A percentile compares a stretch with the other conserved stretches of the same genome.
These are phyloP conservation scores for Drosophila flavopinicola DNA, from an alignment of 2,888 invertebrate genomes.

Conservation along the genomic window DNA sequence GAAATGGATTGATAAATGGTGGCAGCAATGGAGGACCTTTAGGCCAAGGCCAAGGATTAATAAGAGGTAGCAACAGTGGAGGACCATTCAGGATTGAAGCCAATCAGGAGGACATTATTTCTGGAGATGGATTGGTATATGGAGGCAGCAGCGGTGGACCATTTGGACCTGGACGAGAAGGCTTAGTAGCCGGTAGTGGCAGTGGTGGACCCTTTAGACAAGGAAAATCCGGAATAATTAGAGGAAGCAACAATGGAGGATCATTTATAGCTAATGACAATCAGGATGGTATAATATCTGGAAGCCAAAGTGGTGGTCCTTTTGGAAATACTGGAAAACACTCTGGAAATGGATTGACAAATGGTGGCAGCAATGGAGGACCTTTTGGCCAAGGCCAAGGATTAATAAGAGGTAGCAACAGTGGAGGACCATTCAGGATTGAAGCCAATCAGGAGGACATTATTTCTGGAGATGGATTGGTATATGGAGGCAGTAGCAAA, in stretches of 20 bases:
- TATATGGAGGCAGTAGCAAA: conserved; percentile 3
- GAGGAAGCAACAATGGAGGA: conserved; percentile 13
- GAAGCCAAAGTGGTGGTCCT: conserved; percentile 3
- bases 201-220: conserved; percentile 13
- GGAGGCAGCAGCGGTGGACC: conserved; percentile 6
- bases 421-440: conserved; percentile 8
- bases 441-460: not conserved
- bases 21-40: conserved; percentile 6
- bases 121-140: not conserved
- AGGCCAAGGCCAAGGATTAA: conserved; percentile 8
- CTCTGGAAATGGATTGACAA: not conserved
- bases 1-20: not conserved
- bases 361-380: not conserved
- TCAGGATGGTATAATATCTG: not conserved
- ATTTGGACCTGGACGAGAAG: not conserved
- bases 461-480: conserved; percentile 1
- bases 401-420: not conserved
- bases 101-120: not conserved
- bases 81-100: not conserved
- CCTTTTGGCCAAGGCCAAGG: not conserved
- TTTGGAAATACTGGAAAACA: not conserved
- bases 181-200: not conserved
- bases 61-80: conserved; percentile 2
- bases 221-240: not conserved
- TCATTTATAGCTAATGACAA: not conserved